phyloP scores from a whole-genome alignment of 2,797 vertebrate species.

The Leuciscus waleckii region DNA sequence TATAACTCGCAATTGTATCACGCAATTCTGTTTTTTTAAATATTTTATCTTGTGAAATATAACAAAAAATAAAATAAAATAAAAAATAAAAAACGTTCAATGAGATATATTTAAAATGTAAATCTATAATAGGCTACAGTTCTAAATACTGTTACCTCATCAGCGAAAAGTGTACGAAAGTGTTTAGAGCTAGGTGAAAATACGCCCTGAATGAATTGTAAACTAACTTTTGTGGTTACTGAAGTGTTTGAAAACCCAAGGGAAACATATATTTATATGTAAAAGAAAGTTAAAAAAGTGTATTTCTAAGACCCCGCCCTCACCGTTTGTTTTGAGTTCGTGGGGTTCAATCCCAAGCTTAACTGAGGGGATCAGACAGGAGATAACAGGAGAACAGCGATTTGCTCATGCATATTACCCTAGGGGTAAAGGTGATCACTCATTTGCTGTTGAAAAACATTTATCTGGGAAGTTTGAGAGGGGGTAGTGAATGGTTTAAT shows the following conservation, averaged over 20 bases:
- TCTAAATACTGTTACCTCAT: not conserved
- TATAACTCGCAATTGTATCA: too few species aligned
- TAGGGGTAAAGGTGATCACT: constrained; percentile 13
- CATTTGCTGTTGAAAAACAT: constrained; percentile 33
- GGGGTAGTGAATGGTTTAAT: not conserved
- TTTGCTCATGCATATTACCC: not conserved
- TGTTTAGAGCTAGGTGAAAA: not conserved
- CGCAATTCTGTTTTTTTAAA: too few species aligned
- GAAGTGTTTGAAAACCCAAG: not conserved
- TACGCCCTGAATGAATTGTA: not conserved
- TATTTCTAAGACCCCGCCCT: not conserved
- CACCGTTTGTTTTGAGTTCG: not conserved
- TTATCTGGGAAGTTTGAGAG: not conserved
- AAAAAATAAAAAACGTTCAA: too few species aligned
- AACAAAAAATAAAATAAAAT: too few species aligned
- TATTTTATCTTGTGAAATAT: too few species aligned
- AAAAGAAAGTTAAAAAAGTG: not conserved
- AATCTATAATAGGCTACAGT: not conserved
- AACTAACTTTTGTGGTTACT: not conserved
- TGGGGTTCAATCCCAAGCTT: not conserved
- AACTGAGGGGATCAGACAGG: not conserved
- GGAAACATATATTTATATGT: not conserved
- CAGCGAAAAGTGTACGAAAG: not conserved
- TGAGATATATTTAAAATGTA: not conserved
- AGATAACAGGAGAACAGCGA: not conserved